phyloP scores from a whole-genome alignment of 2,888 invertebrate genomes.

The Unio pictorum region DNA sequence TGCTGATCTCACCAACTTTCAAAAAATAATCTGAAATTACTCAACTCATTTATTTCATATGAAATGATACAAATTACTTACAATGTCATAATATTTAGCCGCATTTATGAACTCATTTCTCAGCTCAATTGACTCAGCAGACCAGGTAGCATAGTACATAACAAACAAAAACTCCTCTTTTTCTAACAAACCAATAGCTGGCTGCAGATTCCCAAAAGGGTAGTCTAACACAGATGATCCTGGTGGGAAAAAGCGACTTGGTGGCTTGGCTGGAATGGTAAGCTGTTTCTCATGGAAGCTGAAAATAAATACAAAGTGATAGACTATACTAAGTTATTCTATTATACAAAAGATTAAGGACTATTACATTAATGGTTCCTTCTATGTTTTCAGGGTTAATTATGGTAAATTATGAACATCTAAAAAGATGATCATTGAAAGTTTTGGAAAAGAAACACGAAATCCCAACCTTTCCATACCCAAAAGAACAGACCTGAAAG shows the following conservation, averaged over 20 bases:
- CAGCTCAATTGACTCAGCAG: slow-evolving; percentile 86
- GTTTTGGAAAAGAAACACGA: no score
- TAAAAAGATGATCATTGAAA: no score
- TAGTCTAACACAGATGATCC: slow-evolving; percentile 83
- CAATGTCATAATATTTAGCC: slow-evolving; percentile 80
- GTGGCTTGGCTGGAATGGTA: slow-evolving; percentile 58
- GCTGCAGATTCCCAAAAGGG: slow-evolving; percentile 82
- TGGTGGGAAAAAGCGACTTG: slow-evolving; percentile 82
- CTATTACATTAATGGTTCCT: no score
- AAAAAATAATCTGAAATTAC: no score
- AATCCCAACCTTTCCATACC: no score
- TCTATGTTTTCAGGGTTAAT: no score
- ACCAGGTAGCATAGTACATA: slow-evolving; percentile 97
- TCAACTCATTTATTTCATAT: no score
- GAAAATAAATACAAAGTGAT: slow-evolving; percentile 14
- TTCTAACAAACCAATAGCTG: slow-evolving; percentile 78
- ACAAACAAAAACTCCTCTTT: slow-evolving; percentile 86
- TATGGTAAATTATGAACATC: no score
- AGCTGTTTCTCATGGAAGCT: slow-evolving; percentile 54
- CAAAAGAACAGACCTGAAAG: no score
- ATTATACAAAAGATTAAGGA: no score
- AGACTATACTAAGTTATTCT: no score
- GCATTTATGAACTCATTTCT: slow-evolving; percentile 83
- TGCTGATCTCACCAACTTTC: no score
- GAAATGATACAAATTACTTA: slow-evolving; percentile 68